Evolutionary conservation across 1,140 invertebrate species (phyloP).

Genomic region (Aphis craccivora): DNA sequence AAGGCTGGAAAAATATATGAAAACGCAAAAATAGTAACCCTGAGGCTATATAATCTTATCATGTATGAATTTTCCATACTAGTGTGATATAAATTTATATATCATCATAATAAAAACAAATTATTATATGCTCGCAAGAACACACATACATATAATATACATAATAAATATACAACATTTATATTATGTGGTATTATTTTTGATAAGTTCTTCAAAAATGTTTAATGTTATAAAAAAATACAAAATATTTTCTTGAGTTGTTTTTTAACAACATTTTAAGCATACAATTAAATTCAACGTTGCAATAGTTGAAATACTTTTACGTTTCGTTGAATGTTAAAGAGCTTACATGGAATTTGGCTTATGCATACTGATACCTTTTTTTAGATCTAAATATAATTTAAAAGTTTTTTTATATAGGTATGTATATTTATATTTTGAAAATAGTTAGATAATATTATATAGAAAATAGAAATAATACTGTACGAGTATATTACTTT

Average conservation of each 20-base stretch:
- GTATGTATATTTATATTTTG: neutral
- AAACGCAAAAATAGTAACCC: neutral
- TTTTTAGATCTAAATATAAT: neutral
- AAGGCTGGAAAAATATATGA: neutral
- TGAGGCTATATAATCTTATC: neutral
- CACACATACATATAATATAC: neutral
- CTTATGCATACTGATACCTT: neutral
- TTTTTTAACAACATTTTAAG: neutral
- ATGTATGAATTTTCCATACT: neutral
- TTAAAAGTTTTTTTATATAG: neutral
- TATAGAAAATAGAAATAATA: no score
- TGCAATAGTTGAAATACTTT: neutral
- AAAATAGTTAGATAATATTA: neutral
- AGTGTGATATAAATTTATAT: neutral
- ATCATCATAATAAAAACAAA: conserved; percentile 10
- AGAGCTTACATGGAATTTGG: neutral
- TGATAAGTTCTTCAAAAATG: neutral
- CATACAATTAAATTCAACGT: neutral
- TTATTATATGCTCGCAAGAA: conserved; percentile 10
- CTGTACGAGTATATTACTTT: no score
- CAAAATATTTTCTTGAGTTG: neutral
- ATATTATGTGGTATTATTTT: neutral
- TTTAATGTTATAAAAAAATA: neutral
- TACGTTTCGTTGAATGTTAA: neutral
- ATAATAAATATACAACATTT: neutral